phyloP scores from a whole-genome alignment of 2,888 invertebrate genomes.

The Chloroclystis v-ata region DNA sequence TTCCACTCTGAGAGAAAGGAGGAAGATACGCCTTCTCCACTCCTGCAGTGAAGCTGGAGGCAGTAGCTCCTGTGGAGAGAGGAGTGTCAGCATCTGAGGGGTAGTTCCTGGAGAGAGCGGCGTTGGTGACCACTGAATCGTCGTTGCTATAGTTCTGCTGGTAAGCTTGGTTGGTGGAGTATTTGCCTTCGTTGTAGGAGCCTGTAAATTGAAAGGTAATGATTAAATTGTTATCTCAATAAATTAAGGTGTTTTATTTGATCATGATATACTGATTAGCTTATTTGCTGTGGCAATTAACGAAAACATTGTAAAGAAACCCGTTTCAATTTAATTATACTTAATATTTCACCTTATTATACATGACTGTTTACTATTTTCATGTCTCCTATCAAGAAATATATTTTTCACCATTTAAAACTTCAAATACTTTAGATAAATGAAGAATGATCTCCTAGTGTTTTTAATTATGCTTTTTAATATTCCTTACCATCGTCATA shows the following conservation, averaged over 20 bases:
- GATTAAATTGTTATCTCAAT: not conserved
- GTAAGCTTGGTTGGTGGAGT: conserved; percentile 27
- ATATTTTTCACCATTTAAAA: too few species aligned
- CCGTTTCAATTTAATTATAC: too few species aligned
- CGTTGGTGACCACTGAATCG: conserved; percentile 50
- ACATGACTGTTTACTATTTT: too few species aligned
- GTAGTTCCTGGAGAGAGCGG: conserved; percentile 33
- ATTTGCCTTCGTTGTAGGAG: conserved; percentile 60
- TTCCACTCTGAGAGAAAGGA: conserved; percentile 31
- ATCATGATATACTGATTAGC: too few species aligned
- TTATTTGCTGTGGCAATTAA: too few species aligned
- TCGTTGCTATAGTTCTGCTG: conserved; percentile 25
- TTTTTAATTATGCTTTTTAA: too few species aligned
- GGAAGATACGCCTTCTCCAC: conserved; percentile 50
- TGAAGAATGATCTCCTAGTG: too few species aligned
- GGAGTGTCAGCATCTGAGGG: conserved; percentile 11
- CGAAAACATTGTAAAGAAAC: too few species aligned
- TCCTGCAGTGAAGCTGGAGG: conserved; percentile 13
- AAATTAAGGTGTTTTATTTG: too few species aligned
- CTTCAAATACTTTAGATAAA: too few species aligned
- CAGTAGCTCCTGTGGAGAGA: conserved; percentile 1
- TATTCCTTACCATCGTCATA: conserved; percentile 65
- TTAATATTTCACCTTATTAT: too few species aligned
- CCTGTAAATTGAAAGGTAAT: conserved; percentile 39
- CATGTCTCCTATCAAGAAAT: too few species aligned